These are phyloP conservation scores for Dermochelys coriacea DNA, from an alignment of 2,797 vertebrate genomes.

Conservation along the genomic window DNA sequence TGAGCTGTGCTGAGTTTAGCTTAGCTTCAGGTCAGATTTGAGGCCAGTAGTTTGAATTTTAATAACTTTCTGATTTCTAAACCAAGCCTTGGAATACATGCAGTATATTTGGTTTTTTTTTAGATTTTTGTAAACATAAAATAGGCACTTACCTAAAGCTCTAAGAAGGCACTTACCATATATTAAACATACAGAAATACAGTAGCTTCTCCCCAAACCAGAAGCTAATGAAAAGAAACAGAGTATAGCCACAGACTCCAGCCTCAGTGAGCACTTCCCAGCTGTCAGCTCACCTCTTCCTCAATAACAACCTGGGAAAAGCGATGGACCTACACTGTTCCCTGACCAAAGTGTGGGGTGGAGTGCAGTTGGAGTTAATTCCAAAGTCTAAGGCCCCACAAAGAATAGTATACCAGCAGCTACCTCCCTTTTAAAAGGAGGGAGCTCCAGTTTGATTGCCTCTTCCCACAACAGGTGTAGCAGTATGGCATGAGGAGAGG, in stretches of 20 bases:
- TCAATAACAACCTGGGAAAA: not conserved
- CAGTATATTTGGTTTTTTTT: not conserved
- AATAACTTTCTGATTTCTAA: constrained; percentile 1
- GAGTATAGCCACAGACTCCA: not conserved
- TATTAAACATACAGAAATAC: not conserved
- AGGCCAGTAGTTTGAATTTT: not conserved
- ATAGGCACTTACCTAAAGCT: not conserved
- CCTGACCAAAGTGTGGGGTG: too few species aligned
- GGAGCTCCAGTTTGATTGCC: accelerated
- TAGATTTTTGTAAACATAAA: not conserved
- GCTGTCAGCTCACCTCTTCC: not conserved
- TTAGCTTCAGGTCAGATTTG: not conserved
- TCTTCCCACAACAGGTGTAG: not conserved
- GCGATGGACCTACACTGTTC: not conserved
- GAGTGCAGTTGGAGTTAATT: too few species aligned
- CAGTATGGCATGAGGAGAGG: not conserved
- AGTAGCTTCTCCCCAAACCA: not conserved
- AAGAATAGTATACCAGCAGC: not conserved
- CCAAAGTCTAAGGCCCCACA: not conserved
- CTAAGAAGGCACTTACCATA: not conserved
- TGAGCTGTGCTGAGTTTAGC: not conserved
- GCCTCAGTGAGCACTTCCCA: accelerated
- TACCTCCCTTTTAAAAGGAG: not conserved
- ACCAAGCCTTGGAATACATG: not conserved
- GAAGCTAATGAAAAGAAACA: not conserved